Evolutionary conservation across 2,113 vertebrate species (phyloP).

Genomic region (Hemichromis elongatus): DNA sequence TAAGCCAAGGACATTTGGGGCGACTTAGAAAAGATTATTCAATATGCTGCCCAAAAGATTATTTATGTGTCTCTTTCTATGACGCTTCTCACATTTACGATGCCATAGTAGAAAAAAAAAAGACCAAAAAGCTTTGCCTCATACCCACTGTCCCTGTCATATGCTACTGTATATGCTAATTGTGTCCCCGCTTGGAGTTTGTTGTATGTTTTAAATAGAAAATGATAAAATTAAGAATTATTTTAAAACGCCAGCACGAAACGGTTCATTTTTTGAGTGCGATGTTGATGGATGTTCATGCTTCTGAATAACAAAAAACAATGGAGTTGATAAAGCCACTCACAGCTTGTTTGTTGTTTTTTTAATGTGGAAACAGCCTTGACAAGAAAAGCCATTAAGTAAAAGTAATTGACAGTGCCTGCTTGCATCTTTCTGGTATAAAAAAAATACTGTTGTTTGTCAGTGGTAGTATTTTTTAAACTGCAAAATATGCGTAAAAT

Average conservation of each 20-base stretch:
- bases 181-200: background rate
- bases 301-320: background rate
- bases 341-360: background rate
- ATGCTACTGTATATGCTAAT: background rate
- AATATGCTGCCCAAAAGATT: slow-evolving; percentile 23
- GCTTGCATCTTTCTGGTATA: background rate
- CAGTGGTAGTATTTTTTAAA: background rate
- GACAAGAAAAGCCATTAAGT: background rate
- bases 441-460: background rate
- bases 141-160: background rate
- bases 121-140: background rate
- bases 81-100: slow-evolving; percentile 5
- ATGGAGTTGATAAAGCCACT: background rate
- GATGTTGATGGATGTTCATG: background rate
- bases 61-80: slow-evolving; percentile 19
- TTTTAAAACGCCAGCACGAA: background rate
- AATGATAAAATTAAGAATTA: background rate
- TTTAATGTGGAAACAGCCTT: background rate
- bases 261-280: background rate
- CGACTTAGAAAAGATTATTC: slow-evolving; percentile 49
- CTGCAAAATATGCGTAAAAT: background rate
- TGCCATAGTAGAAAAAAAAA: background rate
- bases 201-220: background rate
- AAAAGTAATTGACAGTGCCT: background rate
- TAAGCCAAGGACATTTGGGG: slow-evolving; percentile 63